Percentiles rank a stretch among this genome's conserved stretches.
These are phyloP conservation scores for Petrophora chlorosata DNA, from an alignment of 2,888 invertebrate species.

Conservation along the genomic window DNA sequence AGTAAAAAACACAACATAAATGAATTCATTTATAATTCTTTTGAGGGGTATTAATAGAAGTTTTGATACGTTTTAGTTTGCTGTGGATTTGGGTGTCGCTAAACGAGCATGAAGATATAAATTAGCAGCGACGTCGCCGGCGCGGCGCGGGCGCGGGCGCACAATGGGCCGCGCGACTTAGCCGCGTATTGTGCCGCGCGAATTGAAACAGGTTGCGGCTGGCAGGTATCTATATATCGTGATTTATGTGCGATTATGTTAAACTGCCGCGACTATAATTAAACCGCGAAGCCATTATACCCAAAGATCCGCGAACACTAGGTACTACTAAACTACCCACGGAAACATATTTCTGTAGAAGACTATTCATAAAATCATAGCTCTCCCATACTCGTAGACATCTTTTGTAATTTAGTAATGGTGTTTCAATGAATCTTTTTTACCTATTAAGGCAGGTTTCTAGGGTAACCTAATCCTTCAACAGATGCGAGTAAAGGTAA, in stretches of 20 bases:
- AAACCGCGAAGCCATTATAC: slow-evolving; percentile 75
- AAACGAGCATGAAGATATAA: slow-evolving; percentile 81
- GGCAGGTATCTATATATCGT: slow-evolving; percentile 78
- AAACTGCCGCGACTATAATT: slow-evolving; percentile 74
- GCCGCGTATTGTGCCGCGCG: slow-evolving; percentile 68
- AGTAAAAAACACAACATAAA: slow-evolving; percentile 58
- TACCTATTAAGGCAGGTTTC: no score
- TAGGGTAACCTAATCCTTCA: no score
- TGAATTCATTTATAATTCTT: slow-evolving; percentile 70
- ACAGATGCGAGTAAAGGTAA: no score
- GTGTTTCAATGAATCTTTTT: no score
- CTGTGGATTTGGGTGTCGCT: slow-evolving; percentile 62
- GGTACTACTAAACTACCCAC: slow-evolving; percentile 56
- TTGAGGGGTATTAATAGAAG: slow-evolving; percentile 61
- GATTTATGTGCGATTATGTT: slow-evolving; percentile 81
- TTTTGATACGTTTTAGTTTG: slow-evolving; percentile 60
- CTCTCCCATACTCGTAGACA: background rate
- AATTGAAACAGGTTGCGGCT: slow-evolving; percentile 82
- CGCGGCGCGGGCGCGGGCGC: slow-evolving; percentile 52
- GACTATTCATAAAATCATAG: background rate
- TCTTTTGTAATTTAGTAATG: no score
- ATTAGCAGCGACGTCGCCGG: slow-evolving; percentile 65
- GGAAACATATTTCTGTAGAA: slow-evolving; percentile 40
- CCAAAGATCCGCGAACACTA: slow-evolving; percentile 61
- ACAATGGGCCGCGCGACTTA: slow-evolving; percentile 61